A percentile compares a stretch with the other conserved stretches of the same genome.
These are phyloP conservation scores for Meriones unguiculatus DNA, from an alignment of 2,113 vertebrate genomes.

Conservation along the genomic window DNA sequence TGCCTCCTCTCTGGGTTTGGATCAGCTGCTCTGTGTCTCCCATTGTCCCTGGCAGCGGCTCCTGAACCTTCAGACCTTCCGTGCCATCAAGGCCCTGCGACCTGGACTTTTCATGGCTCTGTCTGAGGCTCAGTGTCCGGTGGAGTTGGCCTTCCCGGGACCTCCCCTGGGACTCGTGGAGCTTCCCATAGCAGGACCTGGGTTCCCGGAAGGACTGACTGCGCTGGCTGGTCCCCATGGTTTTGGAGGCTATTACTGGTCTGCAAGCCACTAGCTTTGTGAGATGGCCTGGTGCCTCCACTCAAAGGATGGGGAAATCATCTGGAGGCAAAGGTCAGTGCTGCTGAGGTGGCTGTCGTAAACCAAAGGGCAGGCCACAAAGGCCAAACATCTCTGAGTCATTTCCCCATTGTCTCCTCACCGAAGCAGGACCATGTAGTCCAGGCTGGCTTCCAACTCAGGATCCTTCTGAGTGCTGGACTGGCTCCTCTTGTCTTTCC, in stretches of 20 bases:
- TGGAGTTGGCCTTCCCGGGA: neutral
- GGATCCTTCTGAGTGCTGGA: neutral
- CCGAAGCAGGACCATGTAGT: neutral
- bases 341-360: slow-evolving; percentile 60
- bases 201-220: slow-evolving; percentile 70
- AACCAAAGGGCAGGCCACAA: slow-evolving; percentile 74
- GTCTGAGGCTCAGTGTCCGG: slow-evolving; percentile 64
- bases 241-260: neutral
- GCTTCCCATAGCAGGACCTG: slow-evolving; percentile 58
- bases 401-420: neutral
- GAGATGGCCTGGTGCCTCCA: neutral
- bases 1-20: slow-evolving; percentile 20
- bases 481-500: neutral
- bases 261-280: neutral
- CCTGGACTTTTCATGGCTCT: neutral
- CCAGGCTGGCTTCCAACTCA: neutral
- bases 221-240: slow-evolving; percentile 50
- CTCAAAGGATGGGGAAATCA: neutral
- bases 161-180: slow-evolving; percentile 65
- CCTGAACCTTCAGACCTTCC: neutral
- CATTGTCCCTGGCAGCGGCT: neutral
- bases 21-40: slow-evolving; percentile 74
- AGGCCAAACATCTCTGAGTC: slow-evolving; percentile 56
- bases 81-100: neutral
- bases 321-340: slow-evolving; percentile 72